phyloP scores from a whole-genome alignment of 2,113 vertebrate genomes.

The Silurus asotus region DNA sequence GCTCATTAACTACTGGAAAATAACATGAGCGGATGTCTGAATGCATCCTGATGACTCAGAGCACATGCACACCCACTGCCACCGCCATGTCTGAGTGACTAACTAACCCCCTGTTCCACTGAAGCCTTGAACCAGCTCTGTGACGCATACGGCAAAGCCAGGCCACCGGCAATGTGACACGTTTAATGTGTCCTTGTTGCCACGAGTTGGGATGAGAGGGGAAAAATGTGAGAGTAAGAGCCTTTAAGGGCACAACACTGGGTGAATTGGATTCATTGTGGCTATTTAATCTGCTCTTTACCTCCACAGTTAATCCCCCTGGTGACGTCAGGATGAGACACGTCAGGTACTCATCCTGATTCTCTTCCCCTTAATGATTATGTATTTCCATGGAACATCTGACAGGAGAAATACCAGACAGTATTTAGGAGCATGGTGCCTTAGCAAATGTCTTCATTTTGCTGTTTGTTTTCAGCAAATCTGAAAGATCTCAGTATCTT shows the following conservation, averaged over 20 bases:
- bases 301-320: constrained; percentile 37
- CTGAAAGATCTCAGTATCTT: background rate
- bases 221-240: constrained; percentile 24
- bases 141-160: constrained; percentile 16
- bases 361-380: constrained; percentile 56
- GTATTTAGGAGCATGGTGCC: constrained; percentile 54
- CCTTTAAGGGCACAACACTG: constrained; percentile 44
- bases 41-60: constrained; percentile 47
- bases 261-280: constrained; percentile 43
- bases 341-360: constrained; percentile 43
- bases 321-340: constrained; percentile 53
- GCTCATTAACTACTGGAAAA: constrained; percentile 56
- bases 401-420: constrained; percentile 51
- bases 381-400: constrained; percentile 67
- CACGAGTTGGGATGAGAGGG: constrained; percentile 44
- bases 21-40: constrained; percentile 47
- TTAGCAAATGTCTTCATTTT: background rate
- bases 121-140: constrained; percentile 19
- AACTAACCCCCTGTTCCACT: constrained; percentile 33
- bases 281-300: constrained; percentile 54
- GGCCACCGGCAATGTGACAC: background rate
- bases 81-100: constrained; percentile 37
- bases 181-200: constrained; percentile 31
- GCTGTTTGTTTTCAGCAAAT: background rate
- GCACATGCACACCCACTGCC: constrained; percentile 44